A percentile compares a stretch with the other conserved stretches of the same genome.
Evolutionary conservation across 2,888 invertebrate species (phyloP).

Genomic region (Zygothrica quintamaculata): DNA sequence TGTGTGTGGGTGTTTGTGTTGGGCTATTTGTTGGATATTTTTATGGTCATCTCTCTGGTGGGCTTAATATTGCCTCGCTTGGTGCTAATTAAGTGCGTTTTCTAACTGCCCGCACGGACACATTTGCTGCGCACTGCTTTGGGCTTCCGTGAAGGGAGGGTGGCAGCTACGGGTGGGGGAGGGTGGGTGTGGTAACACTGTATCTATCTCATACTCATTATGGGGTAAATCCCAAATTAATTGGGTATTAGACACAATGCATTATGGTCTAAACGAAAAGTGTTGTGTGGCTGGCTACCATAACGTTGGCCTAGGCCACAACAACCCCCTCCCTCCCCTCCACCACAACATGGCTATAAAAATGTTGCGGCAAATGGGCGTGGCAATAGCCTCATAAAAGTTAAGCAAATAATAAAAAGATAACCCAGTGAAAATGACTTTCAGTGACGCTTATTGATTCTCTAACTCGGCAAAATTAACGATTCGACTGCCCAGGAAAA

Average conservation of each 20-base stretch:
- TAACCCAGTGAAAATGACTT: conserved; percentile 10
- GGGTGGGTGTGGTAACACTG: too few relatives aligned
- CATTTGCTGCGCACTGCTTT: too few relatives aligned
- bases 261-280: conserved; percentile 50
- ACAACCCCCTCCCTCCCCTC: too few relatives aligned
- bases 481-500: too few relatives aligned
- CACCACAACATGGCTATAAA: conserved; percentile 53
- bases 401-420: conserved; percentile 57
- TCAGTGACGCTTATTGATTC: conserved; percentile 48
- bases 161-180: conserved; percentile 37
- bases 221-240: conserved; percentile 74
- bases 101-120: conserved; percentile 39
- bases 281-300: conserved; percentile 15
- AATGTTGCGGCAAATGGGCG: conserved; percentile 41
- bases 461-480: conserved; percentile 11
- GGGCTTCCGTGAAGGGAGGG: too few relatives aligned
- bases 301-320: conserved; percentile 26
- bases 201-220: conserved; percentile 36
- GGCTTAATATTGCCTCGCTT: conserved; percentile 15
- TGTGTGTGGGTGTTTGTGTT: conserved; percentile 19
- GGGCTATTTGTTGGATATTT: conserved; percentile 49
- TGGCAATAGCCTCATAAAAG: conserved; percentile 47
- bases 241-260: conserved; percentile 76
- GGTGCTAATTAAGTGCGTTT: conserved; percentile 56
- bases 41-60: conserved; percentile 57